A percentile compares a stretch with the other conserved stretches of the same genome.
Evolutionary conservation across 2,797 vertebrate genomes (phyloP).

Genomic region (Phaenicophaeus curvirostris): DNA sequence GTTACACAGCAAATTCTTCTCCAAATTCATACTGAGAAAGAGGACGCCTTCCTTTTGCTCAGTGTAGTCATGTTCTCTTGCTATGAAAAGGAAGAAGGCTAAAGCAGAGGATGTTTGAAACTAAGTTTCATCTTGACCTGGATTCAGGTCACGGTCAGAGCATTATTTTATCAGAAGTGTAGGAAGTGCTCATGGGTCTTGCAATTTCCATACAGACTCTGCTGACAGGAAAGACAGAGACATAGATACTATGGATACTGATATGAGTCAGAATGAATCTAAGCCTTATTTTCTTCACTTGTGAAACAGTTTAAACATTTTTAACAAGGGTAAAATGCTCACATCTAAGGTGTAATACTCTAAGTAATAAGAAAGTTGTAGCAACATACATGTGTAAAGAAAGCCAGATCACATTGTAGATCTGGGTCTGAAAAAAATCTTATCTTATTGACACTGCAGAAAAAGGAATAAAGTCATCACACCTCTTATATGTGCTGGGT

Average conservation of each 20-base stretch:
- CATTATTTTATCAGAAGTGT: neutral
- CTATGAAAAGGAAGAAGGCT: neutral
- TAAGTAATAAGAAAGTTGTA: neutral
- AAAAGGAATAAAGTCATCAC: neutral
- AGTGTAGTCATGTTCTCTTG: neutral
- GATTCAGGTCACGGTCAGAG: neutral
- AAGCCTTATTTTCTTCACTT: neutral
- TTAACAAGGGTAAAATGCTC: neutral
- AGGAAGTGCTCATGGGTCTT: neutral
- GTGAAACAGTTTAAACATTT: neutral
- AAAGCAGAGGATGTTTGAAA: neutral
- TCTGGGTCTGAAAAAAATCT: neutral
- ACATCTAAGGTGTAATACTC: neutral
- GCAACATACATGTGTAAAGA: rapidly evolving
- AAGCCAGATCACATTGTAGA: neutral
- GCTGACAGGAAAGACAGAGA: neutral
- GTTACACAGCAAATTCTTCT: neutral
- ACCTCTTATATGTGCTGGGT: neutral
- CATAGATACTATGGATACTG: neutral
- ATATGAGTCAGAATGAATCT: neutral
- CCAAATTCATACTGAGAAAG: neutral
- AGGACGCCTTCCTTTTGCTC: neutral
- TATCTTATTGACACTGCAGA: neutral
- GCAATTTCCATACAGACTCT: neutral
- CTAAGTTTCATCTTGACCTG: neutral